Base-by-base conservation (phyloP, 53 echinoderm and acorn worm genomes). In the Arbacia lixula region DNA sequence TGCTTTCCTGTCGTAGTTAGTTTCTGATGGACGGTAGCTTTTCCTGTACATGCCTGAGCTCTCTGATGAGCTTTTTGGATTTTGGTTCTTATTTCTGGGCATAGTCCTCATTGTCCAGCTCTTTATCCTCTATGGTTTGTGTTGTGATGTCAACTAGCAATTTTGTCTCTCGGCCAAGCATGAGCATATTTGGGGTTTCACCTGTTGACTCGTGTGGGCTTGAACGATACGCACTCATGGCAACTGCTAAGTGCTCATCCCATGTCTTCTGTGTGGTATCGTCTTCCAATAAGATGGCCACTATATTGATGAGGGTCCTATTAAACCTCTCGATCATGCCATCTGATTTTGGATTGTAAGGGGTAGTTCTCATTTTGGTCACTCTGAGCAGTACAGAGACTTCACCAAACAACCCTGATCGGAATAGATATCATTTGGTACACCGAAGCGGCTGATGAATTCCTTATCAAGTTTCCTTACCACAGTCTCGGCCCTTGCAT, bases 161-260 rank as follows among this genome's bases (percentile, higher is more conserved):
- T 17, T 51, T 38, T 3, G 77, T 61, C 61, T 92, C 86, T 5
- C 87, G 6, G 0, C 92, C 86, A 2, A 86, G 57, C 92, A 92
- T 86, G 52, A 92, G 55, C 36, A 85, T 53, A 29, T 92, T 86
- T 5, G 92, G 89, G 17, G 67, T 86, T 17, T 91, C 84, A 8
- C 85, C 89, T 12, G 91, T 94, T 2, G 88, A 75, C 25, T 88
- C 86, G 22, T 27, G 81, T 73, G 2, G n/a, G n/a, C n/a, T n/a
- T n/a, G n/a, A n/a, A n/a, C n/a, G n/a, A n/a, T n/a, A n/a, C n/a
- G n/a, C n/a, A n/a, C n/a, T n/a, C n/a, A n/a, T n/a, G n/a, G 85
- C 88, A 37, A 61, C 88, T 2, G 90, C 76, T 11, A 93, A 49
- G 33, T 62, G 68, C 38, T 80, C 74, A 38, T 90, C 90, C 87